Percentiles rank a stretch among this genome's conserved stretches.
These are phyloP conservation scores for Barbus barbus DNA, from an alignment of 2,113 vertebrate species.

Conservation along the genomic window DNA sequence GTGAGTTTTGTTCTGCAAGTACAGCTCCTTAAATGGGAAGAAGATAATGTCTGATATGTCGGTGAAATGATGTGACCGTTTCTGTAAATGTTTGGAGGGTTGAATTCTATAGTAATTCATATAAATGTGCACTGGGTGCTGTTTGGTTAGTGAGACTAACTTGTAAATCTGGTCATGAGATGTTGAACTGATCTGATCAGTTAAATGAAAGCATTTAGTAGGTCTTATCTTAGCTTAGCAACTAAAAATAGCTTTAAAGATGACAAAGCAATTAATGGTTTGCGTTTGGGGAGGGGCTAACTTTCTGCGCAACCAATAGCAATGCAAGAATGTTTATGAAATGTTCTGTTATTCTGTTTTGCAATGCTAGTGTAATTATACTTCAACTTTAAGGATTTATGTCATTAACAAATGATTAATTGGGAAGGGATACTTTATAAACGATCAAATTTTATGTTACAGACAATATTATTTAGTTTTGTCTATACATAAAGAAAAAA, in stretches of 20 bases:
- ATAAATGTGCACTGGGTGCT: neutral
- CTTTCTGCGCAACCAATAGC: neutral
- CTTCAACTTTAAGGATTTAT: neutral
- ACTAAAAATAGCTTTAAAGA: neutral
- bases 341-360: neutral
- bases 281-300: neutral
- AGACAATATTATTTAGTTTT: neutral
- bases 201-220: neutral
- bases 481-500: neutral
- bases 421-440: neutral
- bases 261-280: neutral
- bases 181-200: neutral
- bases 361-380: neutral
- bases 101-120: neutral
- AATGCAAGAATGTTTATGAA: neutral
- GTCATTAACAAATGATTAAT: neutral
- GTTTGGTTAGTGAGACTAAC: neutral
- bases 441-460: neutral
- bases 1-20: no score
- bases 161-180: neutral
- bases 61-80: neutral
- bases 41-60: no score
- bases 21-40: no score
- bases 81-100: neutral
- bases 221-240: neutral